These are phyloP conservation scores for Pemphigus obesinymphae DNA, from an alignment of 1,140 invertebrate species.

Conservation along the genomic window DNA sequence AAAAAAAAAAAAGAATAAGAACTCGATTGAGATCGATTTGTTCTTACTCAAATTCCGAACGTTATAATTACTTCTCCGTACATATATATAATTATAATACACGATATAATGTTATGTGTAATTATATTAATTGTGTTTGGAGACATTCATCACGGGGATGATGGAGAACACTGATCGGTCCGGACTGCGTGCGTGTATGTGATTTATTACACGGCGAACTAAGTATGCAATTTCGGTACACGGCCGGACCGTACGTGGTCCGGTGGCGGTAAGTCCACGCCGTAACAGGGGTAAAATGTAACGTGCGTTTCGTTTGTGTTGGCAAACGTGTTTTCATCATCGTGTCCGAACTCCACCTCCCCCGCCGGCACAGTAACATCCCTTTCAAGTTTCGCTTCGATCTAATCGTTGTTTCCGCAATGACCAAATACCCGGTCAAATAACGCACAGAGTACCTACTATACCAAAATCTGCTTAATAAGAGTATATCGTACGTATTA, in stretches of 20 bases:
- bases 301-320: neutral
- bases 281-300: neutral
- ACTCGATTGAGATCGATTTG: neutral
- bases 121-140: neutral
- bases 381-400: too few species aligned
- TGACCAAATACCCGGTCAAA: too few species aligned
- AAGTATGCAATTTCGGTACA: slow-evolving; percentile 3
- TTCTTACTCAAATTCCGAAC: neutral
- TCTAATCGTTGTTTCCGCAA: too few species aligned
- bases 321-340: neutral
- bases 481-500: too few species aligned
- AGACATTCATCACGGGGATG: neutral
- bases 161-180: neutral
- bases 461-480: too few species aligned
- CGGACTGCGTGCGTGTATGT: neutral
- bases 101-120: too few species aligned
- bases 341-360: too few species aligned
- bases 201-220: neutral
- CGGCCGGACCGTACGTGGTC: neutral
- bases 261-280: neutral
- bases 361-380: too few species aligned
- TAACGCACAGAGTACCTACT: too few species aligned
- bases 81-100: too few species aligned
- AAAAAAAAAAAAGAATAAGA: too few species aligned
- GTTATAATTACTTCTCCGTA: neutral